Conservation (phyloP, 2,888 invertebrate species). For the Smittia sp. region DNA sequence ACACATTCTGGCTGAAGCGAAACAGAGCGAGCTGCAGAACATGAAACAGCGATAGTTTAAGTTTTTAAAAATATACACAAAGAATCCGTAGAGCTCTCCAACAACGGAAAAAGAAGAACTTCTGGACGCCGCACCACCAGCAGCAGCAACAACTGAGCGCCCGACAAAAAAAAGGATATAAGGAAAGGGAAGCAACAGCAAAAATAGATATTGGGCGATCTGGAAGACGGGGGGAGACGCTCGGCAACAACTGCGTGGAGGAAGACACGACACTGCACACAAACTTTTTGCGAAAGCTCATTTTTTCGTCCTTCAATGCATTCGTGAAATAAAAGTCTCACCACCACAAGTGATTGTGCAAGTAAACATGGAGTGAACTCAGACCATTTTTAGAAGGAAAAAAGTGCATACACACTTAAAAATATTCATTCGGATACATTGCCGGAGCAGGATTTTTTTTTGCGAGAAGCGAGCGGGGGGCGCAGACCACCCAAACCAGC, state of each 20-base stretch:
- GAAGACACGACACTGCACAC: conserved; percentile 10
- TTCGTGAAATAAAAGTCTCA: conserved; percentile 32
- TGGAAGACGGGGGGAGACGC: conserved; percentile 27
- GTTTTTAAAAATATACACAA: conserved; percentile 31
- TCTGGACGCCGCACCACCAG: conserved; percentile 7
- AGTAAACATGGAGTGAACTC: conserved; percentile 18
- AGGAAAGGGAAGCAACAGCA: neutral
- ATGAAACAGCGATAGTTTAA: conserved; percentile 33
- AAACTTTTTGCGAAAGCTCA: neutral
- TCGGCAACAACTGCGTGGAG: neutral
- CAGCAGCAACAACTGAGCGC: conserved; percentile 17
- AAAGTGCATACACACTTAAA: conserved; percentile 33
- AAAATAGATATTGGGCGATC: conserved; percentile 24
- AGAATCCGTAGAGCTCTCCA: conserved; percentile 1
- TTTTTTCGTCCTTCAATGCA: conserved; percentile 41
- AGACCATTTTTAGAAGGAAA: conserved; percentile 15
- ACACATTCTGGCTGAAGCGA: conserved; percentile 31
- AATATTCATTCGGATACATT: conserved; percentile 28
- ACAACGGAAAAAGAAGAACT: conserved; percentile 12
- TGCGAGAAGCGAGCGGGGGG: neutral
- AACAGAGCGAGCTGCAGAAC: neutral
- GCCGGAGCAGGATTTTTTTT: conserved; percentile 35
- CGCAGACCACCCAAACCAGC: conserved; percentile 9
- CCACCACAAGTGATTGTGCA: conserved; percentile 33
- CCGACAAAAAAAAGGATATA: neutral